A percentile compares a stretch with the other conserved stretches of the same genome.
phyloP scores from a whole-genome alignment of 2,797 vertebrate genomes.

The Cossypha polioptera region DNA sequence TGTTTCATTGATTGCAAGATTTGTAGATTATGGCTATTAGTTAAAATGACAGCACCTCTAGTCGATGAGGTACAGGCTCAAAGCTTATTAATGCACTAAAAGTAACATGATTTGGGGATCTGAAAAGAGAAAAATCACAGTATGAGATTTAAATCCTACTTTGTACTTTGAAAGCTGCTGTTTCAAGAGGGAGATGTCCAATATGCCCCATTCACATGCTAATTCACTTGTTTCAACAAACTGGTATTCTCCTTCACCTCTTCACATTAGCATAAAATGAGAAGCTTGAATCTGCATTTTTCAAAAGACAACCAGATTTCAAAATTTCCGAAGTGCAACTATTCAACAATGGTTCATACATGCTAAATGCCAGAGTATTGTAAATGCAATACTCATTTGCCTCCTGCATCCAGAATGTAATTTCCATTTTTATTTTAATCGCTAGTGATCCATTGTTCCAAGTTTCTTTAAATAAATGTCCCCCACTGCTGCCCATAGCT shows the following conservation, averaged over 20 bases:
- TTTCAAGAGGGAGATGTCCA: constrained; percentile 33
- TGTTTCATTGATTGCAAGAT: not conserved
- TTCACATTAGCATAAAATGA: constrained; percentile 43
- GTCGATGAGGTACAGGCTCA: not conserved
- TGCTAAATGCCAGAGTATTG: not conserved
- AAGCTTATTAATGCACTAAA: not conserved
- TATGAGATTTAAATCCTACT: not conserved
- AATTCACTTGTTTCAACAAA: constrained; percentile 55
- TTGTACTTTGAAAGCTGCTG: not conserved
- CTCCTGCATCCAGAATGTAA: constrained; percentile 42
- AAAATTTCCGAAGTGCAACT: constrained; percentile 5
- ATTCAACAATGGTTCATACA: not conserved
- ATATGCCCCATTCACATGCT: constrained; percentile 33
- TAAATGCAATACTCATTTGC: constrained; percentile 43
- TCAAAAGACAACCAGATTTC: constrained; percentile 19
- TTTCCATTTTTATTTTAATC: constrained; percentile 62
- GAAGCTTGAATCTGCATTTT: constrained; percentile 35
- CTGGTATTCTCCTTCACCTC: constrained; percentile 34
- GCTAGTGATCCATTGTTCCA: constrained; percentile 45
- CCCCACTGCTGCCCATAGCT: constrained; percentile 37
- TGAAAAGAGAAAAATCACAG: constrained; percentile 28
- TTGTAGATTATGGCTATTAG: not conserved
- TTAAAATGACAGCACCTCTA: constrained; percentile 9
- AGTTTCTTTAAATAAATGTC: constrained; percentile 52
- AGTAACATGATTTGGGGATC: constrained; percentile 1